Percentiles rank a stretch among this genome's conserved stretches.
Conservation (phyloP, 1,140 invertebrate genomes). For the Ctenoplectra terminalis region DNA sequence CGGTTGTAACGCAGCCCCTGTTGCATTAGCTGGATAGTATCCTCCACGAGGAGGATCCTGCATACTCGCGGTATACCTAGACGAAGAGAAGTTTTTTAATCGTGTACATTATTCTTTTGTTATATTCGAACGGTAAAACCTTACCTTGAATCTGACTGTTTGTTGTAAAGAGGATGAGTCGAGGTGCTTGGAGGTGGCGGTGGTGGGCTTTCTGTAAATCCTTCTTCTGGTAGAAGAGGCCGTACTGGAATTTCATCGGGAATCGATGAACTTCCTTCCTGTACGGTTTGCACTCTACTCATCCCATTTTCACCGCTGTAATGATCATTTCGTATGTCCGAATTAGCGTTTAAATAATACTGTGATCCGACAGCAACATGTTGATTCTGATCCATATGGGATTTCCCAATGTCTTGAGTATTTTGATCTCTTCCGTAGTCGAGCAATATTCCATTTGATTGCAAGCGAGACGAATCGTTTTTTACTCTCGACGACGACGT, state of each 20-base stretch:
- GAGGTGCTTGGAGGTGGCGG: conserved; percentile 88
- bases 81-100: background rate
- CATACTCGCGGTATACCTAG: conserved; percentile 86
- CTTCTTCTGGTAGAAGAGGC: conserved; percentile 74
- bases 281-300: conserved; percentile 58
- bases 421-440: conserved; percentile 48
- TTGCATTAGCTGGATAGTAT: conserved; percentile 85
- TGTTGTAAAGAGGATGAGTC: conserved; percentile 88
- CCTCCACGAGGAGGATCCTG: conserved; percentile 90
- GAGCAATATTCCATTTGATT: conserved; percentile 37
- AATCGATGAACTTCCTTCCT: conserved; percentile 64
- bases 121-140: background rate
- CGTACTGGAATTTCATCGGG: conserved; percentile 54
- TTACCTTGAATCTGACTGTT: conserved; percentile 78
- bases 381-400: conserved; percentile 70
- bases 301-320: conserved; percentile 64
- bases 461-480: conserved; percentile 4
- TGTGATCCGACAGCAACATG: conserved; percentile 49
- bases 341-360: conserved; percentile 73
- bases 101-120: background rate
- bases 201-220: conserved; percentile 85
- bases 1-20: conserved; percentile 75
- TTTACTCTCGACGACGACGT: conserved; percentile 17
- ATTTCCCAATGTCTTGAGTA: conserved; percentile 66
- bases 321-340: conserved; percentile 68